Conservation (phyloP, 1,140 invertebrate genomes). For the roundworm (Caenorhabditis elegans) region WBcel235 BX284603.4:6428001-6428500, state of each 20-base stretch:
- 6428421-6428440: neutral
- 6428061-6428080: slow-evolving; percentile 20
- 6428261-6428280: neutral
- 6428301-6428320: neutral
- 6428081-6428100: neutral
- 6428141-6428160: no score
- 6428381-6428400: neutral
- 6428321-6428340: slow-evolving; percentile 27
- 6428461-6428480: neutral
- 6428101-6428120: no score
- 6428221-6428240: no score
- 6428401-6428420: neutral
- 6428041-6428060: slow-evolving; percentile 14
- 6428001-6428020: slow-evolving; percentile 8
- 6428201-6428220: no score
- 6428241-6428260: no score
- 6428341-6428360: slow-evolving; percentile 4
- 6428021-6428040: neutral
- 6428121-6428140: no score
- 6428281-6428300: slow-evolving; percentile 21
- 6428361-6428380: neutral
- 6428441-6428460: neutral
- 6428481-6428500: neutral
- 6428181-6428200: no score
- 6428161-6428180: no score